Base-by-base conservation (phyloP, 2,888 invertebrate genomes). In the Machimus atricapillus region DNA sequence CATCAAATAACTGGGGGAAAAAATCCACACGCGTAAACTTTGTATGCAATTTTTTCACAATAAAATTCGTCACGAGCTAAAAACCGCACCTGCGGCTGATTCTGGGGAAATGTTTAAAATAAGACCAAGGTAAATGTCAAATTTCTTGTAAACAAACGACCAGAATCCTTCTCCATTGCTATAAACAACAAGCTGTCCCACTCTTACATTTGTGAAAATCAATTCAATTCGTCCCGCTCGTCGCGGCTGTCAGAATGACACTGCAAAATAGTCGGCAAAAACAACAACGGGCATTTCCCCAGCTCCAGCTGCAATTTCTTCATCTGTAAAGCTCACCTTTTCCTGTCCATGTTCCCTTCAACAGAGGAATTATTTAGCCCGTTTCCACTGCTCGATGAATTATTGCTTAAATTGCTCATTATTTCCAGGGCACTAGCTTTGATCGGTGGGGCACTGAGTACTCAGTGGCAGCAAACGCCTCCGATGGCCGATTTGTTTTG, bases 1-100 rank as follows among this genome's bases (percentile, higher is more conserved):
- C 89, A 96, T 93, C 90, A 97, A 93, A 90, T 96, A 92, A 89
- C 93, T 92, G 88, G 89, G 89, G 89, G 66, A 76, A 40, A 12
- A 76, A 14, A 52, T 87, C 19, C 52, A 34, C 34, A 85, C 6
- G 34, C 19, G 14, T 27, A 16, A 37, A 23, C 0, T 40, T n/a
- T 19, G 16, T 23, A 31, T 40, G 40, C 19, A 46, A 27, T 46
- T 79, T 43, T 79, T 79, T 46, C 34, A 78, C 74, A 74, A 34
- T 5, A 52, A 74, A 74, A 37, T 76, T 76, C 76, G 52, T 52
- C 52, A 52, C 43, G 7, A 52, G 5, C 52, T 52, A 52, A 52
- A 40, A 76, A 27, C 3, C 34, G n/a, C 40, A 37, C 19, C 66
- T 66, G 46, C 19, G 40, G 6, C 43, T n/a, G 79, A 79, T 27